Percentiles rank a stretch among this genome's conserved stretches.
Evolutionary conservation across 2,113 vertebrate species (phyloP).

Genomic region (Lophura nycthemera): DNA sequence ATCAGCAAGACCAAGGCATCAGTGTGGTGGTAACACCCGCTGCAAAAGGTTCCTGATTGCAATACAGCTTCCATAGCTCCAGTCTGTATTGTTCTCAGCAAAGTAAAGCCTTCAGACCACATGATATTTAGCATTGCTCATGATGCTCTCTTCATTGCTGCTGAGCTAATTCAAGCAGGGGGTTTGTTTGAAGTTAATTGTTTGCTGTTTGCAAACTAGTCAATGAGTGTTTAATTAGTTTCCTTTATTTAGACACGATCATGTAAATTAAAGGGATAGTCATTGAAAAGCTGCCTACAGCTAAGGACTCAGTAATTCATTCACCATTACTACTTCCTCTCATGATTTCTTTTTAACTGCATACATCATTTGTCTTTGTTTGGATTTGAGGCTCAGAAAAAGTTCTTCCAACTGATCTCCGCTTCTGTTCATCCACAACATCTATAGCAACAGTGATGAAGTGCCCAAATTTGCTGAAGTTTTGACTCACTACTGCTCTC

Average conservation of each 20-base stretch:
- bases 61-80: background rate
- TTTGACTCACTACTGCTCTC: background rate
- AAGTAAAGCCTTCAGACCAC: background rate
- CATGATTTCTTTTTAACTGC: background rate
- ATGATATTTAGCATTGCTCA: background rate
- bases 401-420: background rate
- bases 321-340: background rate
- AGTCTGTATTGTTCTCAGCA: background rate
- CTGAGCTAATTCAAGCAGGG: background rate
- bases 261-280: background rate
- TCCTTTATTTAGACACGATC: background rate
- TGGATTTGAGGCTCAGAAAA: background rate
- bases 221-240: background rate
- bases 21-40: no score
- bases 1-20: background rate
- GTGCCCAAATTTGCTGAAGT: background rate
- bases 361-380: background rate
- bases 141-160: background rate
- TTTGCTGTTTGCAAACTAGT: constrained; percentile 14
- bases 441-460: background rate
- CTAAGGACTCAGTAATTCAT: background rate
- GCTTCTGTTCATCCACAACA: background rate
- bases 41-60: background rate
- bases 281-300: background rate
- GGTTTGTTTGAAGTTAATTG: constrained; percentile 17